A percentile compares a stretch with the other conserved stretches of the same genome.
phyloP scores from a whole-genome alignment of 1,140 invertebrate genomes.

The Cylas formicarius region DNA sequence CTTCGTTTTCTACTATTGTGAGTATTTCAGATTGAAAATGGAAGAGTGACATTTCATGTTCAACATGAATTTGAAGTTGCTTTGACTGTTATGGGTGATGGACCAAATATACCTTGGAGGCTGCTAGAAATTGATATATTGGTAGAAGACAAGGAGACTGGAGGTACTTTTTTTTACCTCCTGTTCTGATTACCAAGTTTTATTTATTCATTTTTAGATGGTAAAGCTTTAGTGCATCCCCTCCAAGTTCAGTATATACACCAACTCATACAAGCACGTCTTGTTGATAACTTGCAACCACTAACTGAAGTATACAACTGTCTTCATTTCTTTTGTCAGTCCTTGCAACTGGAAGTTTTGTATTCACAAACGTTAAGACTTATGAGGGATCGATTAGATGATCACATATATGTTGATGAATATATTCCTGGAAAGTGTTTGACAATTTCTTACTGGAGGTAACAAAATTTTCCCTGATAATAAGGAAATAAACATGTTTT shows the following conservation, averaged over 20 bases:
- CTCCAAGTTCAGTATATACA: constrained; percentile 90
- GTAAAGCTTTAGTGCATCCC: constrained; percentile 87
- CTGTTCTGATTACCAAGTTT: neutral
- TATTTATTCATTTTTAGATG: constrained; percentile 58
- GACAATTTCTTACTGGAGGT: constrained; percentile 91
- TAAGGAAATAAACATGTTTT: constrained; percentile 1
- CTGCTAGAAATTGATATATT: constrained; percentile 90
- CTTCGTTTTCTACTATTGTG: constrained; percentile 9
- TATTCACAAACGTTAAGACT: constrained; percentile 89
- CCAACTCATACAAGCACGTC: constrained; percentile 78
- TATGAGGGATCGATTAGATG: constrained; percentile 79
- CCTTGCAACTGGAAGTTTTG: constrained; percentile 88
- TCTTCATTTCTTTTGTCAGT: constrained; percentile 91
- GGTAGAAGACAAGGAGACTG: constrained; percentile 95
- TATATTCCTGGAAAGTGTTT: constrained; percentile 84
- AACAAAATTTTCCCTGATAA: constrained; percentile 18
- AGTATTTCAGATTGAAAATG: constrained; percentile 69
- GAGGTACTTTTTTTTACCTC: constrained; percentile 49
- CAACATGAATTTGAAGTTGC: constrained; percentile 95
- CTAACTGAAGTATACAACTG: constrained; percentile 79
- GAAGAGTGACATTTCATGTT: constrained; percentile 88
- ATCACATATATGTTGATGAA: constrained; percentile 87
- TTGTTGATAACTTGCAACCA: constrained; percentile 77
- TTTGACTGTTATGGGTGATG: constrained; percentile 95
- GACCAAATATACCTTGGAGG: constrained; percentile 85